Percentiles rank a stretch among this genome's conserved stretches.
Evolutionary conservation across 1,140 invertebrate genomes (phyloP).

Genomic region (Venustaconcha ellipsiformis): DNA sequence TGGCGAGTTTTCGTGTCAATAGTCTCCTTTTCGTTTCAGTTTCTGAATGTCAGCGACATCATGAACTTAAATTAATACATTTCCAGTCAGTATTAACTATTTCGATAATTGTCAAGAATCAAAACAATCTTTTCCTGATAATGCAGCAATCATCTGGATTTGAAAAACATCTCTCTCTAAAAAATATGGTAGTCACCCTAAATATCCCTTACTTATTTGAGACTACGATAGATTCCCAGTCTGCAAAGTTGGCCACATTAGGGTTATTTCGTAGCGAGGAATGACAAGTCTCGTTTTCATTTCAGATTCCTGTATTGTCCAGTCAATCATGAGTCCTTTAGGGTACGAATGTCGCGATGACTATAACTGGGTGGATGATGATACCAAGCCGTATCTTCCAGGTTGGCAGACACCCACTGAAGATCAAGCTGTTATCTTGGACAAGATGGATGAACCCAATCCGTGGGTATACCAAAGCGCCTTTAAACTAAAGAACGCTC

Average conservation of each 20-base stretch:
- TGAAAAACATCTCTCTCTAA: not conserved
- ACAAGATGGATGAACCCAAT: slow-evolving; percentile 40
- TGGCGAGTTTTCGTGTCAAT: slow-evolving; percentile 39
- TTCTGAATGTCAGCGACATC: too few species aligned
- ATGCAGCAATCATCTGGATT: too few species aligned
- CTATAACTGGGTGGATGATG: slow-evolving; percentile 67
- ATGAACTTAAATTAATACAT: too few species aligned
- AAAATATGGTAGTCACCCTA: too few species aligned
- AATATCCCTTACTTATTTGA: too few species aligned
- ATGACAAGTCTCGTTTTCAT: not conserved
- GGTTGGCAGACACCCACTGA: slow-evolving; percentile 50
- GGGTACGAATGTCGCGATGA: slow-evolving; percentile 63
- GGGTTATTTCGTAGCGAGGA: not conserved
- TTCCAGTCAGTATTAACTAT: too few species aligned
- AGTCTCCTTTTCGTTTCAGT: not conserved
- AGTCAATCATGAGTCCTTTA: slow-evolving; percentile 35
- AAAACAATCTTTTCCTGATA: too few species aligned
- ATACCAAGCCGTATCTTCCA: slow-evolving; percentile 62
- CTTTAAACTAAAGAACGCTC: slow-evolving; percentile 56
- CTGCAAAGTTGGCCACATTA: too few species aligned
- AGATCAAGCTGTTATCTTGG: slow-evolving; percentile 37
- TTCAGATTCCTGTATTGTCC: slow-evolving; percentile 63
- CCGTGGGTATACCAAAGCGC: slow-evolving; percentile 65
- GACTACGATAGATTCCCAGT: not conserved
- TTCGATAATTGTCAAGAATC: too few species aligned